These are phyloP conservation scores for Monomorium pharaonis DNA, from an alignment of 1,140 invertebrate genomes.

Conservation along the genomic window DNA sequence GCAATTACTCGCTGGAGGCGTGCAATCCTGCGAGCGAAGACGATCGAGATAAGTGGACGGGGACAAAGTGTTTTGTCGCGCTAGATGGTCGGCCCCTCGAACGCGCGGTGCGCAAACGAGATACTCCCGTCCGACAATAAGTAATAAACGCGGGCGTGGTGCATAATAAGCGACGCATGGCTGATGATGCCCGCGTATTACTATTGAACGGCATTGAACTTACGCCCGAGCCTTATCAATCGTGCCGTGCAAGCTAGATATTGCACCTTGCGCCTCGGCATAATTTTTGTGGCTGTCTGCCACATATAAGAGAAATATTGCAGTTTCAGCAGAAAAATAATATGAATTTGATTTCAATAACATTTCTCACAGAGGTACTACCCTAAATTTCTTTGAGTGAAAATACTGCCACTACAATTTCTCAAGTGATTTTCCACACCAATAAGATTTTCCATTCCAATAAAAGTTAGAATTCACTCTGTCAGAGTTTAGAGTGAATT, in stretches of 20 bases:
- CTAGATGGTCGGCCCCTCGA: conserved; percentile 10
- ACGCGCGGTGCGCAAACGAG: background rate
- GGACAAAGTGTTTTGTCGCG: conserved; percentile 63
- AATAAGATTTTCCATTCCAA: too few relatives aligned
- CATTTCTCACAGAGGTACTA: background rate
- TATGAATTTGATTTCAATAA: background rate
- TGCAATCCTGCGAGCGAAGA: conserved; percentile 25
- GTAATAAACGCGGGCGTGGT: conserved; percentile 31
- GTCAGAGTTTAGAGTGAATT: too few relatives aligned
- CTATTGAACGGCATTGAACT: conserved; percentile 31
- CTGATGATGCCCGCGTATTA: background rate
- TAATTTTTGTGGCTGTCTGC: background rate
- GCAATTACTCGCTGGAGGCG: conserved; percentile 50
- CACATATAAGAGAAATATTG: background rate
- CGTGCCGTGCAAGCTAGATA: background rate
- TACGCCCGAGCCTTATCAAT: conserved; percentile 29
- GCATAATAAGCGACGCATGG: conserved; percentile 21
- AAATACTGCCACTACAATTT: too few relatives aligned
- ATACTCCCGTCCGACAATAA: conserved; percentile 1
- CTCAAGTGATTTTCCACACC: too few relatives aligned
- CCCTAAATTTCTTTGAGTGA: background rate
- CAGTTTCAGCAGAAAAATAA: background rate
- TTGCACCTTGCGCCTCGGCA: conserved; percentile 16
- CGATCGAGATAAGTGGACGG: conserved; percentile 57
- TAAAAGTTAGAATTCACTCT: too few relatives aligned